Conservation (phyloP, 2,888 invertebrate genomes). For the Brachyptera putata region DNA sequence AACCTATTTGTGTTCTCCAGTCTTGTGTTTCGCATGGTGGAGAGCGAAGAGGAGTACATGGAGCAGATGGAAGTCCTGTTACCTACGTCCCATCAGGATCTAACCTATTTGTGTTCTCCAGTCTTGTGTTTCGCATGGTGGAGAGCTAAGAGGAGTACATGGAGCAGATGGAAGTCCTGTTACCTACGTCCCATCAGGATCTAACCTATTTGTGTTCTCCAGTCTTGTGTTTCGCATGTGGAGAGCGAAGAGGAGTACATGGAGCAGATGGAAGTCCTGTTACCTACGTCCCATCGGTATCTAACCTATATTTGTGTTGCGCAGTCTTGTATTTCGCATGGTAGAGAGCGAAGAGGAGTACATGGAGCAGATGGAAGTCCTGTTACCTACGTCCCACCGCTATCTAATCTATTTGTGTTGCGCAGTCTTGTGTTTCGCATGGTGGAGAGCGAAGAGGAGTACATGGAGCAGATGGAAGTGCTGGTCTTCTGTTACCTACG, state of each 20-base stretch:
- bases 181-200: slow-evolving; percentile 82
- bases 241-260: slow-evolving; percentile 91
- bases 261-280: slow-evolving; percentile 80
- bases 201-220: too few relatives aligned
- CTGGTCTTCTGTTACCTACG: too few relatives aligned
- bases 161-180: slow-evolving; percentile 80
- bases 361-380: slow-evolving; percentile 83
- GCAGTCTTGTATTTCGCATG: slow-evolving; percentile 81
- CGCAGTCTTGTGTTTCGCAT: slow-evolving; percentile 78
- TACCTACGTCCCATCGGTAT: too few relatives aligned
- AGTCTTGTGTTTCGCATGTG: slow-evolving; percentile 84
- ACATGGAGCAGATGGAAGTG: slow-evolving; percentile 86
- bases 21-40: slow-evolving; percentile 85
- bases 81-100: slow-evolving; percentile 85
- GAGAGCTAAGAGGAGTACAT: slow-evolving; percentile 91
- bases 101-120: slow-evolving; percentile 69
- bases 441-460: slow-evolving; percentile 92
- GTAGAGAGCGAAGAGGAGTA: slow-evolving; percentile 92
- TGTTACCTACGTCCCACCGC: slow-evolving; percentile 87
- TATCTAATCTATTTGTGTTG: too few relatives aligned
- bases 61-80: slow-evolving; percentile 82
- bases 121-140: slow-evolving; percentile 85
- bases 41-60: slow-evolving; percentile 89
- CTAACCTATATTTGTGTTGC: slow-evolving; percentile 30
- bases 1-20: slow-evolving; percentile 51